Percentiles rank a stretch among this genome's conserved stretches.
These are phyloP conservation scores for Hylaeus volcanicus DNA, from an alignment of 1,140 invertebrate species.

Conservation along the genomic window DNA sequence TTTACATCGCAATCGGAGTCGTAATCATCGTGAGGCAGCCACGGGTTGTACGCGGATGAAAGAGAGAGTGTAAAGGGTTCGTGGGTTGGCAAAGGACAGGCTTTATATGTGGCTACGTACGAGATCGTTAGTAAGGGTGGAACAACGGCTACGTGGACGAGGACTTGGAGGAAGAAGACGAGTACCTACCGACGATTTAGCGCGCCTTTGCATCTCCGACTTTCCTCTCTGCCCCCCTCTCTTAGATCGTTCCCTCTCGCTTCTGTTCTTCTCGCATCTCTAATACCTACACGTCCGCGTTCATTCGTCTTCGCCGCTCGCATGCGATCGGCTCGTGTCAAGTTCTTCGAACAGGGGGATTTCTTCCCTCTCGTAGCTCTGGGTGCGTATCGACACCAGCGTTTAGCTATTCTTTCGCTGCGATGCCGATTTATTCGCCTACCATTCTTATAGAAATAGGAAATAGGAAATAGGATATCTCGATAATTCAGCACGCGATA, in stretches of 20 bases:
- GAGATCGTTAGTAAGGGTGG: constrained; percentile 75
- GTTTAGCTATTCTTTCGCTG: no score
- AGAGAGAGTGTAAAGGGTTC: constrained; percentile 8
- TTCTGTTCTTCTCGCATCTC: constrained; percentile 27
- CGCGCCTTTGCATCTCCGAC: constrained; percentile 61
- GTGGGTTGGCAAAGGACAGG: constrained; percentile 8
- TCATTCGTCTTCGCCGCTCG: constrained; percentile 35
- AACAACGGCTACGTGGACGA: constrained; percentile 61
- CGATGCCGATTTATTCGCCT: no score
- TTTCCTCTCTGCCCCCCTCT: constrained; percentile 10
- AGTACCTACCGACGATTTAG: constrained; percentile 62
- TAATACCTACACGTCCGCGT: constrained; percentile 39
- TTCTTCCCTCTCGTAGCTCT: background rate
- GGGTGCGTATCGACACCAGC: background rate
- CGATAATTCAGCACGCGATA: no score
- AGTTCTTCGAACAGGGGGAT: background rate
- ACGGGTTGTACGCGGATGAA: constrained; percentile 40
- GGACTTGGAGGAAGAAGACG: constrained; percentile 54
- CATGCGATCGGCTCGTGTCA: constrained; percentile 27
- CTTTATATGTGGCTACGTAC: constrained; percentile 58
- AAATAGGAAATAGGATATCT: no score
- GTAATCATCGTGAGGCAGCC: constrained; percentile 72
- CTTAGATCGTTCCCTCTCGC: constrained; percentile 48
- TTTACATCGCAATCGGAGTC: constrained; percentile 77
- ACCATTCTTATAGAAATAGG: no score